These are phyloP conservation scores for Tipula helvola DNA, from an alignment of 2,888 invertebrate species.

Conservation along the genomic window DNA sequence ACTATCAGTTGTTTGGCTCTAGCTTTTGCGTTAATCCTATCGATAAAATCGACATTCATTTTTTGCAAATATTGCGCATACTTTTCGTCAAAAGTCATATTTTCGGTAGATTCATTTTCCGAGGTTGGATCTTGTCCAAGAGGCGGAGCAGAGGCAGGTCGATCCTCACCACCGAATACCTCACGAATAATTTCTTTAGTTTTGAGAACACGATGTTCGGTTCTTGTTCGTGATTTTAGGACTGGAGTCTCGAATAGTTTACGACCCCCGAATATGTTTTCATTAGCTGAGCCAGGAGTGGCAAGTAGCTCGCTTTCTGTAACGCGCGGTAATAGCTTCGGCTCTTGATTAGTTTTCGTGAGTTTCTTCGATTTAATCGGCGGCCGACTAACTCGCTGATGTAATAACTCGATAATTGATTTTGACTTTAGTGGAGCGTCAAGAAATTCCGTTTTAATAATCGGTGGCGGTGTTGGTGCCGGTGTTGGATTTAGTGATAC, in stretches of 20 bases:
- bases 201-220: conserved; percentile 58
- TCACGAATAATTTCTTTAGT: conserved; percentile 68
- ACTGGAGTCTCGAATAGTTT: conserved; percentile 55
- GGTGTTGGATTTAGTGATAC: background rate
- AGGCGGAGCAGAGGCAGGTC: conserved; percentile 73
- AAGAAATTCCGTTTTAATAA: conserved; percentile 35
- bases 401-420: conserved; percentile 34
- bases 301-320: conserved; percentile 24
- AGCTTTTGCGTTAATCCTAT: conserved; percentile 15
- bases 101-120: conserved; percentile 9
- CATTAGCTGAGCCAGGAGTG: conserved; percentile 17
- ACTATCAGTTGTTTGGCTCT: background rate
- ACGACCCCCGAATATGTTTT: conserved; percentile 23
- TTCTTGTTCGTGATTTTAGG: conserved; percentile 59
- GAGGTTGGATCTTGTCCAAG: conserved; percentile 20
- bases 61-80: conserved; percentile 32
- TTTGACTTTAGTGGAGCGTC: conserved; percentile 18
- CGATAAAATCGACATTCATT: conserved; percentile 21
- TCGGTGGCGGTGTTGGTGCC: background rate
- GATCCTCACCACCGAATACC: conserved; percentile 59
- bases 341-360: conserved; percentile 8
- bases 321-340: conserved; percentile 16
- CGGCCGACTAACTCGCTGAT: conserved; percentile 23
- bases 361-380: background rate
- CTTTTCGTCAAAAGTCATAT: conserved; percentile 27